Evolutionary conservation across 2,113 vertebrate genomes (phyloP).

Genomic region (Vidua chalybeata): DNA sequence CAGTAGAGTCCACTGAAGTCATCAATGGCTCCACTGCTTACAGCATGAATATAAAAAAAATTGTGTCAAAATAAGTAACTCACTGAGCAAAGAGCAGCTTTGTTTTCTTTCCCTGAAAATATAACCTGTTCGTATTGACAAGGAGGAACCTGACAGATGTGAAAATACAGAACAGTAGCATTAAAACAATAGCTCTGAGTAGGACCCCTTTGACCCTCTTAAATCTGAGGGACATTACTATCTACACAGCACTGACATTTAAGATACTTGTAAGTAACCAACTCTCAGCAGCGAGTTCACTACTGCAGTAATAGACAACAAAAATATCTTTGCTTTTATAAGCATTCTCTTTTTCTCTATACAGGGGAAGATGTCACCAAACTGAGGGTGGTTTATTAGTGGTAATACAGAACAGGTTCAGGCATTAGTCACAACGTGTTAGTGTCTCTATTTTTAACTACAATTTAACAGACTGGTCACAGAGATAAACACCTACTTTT

Average conservation of each 20-base stretch:
- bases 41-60: not conserved
- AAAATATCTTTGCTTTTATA: not conserved
- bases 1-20: not conserved
- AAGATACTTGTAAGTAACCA: not conserved
- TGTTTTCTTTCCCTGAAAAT: not conserved
- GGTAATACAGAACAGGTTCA: not conserved
- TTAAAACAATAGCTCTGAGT: not conserved
- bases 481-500: not conserved
- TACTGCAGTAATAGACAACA: not conserved
- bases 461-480: not conserved
- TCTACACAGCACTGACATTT: not conserved
- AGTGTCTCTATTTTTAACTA: not conserved
- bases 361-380: not conserved
- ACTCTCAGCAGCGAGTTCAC: not conserved
- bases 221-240: not conserved
- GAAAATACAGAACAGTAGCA: not conserved
- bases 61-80: not conserved
- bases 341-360: not conserved
- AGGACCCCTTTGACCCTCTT: not conserved
- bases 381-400: not conserved
- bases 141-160: not conserved
- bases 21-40: not conserved
- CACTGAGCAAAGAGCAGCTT: not conserved
- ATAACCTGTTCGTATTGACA: not conserved
- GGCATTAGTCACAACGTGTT: not conserved